phyloP scores from a whole-genome alignment of 2,113 vertebrate species.

The Ranitomeya imitator region DNA sequence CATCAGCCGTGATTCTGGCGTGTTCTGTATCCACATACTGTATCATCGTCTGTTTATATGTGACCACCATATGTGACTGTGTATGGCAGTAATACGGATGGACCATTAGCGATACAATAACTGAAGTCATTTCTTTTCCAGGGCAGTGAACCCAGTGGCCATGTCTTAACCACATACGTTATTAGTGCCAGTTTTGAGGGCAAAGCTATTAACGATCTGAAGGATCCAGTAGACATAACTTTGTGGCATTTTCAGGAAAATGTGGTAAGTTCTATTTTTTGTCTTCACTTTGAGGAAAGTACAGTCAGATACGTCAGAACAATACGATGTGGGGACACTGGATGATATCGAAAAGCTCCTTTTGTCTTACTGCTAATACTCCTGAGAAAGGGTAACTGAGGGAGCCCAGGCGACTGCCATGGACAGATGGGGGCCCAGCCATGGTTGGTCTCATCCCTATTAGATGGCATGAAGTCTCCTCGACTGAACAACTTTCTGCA shows the following conservation, averaged over 20 bases:
- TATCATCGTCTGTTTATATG: not conserved
- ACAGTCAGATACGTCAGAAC: not conserved
- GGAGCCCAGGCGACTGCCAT: not conserved
- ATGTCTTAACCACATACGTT: conserved; percentile 75
- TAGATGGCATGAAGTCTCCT: too few species aligned
- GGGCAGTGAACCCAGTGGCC: not conserved
- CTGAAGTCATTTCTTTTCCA: not conserved
- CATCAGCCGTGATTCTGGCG: too few species aligned
- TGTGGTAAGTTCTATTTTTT: conserved; percentile 66
- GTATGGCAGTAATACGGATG: not conserved
- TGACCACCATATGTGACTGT: not conserved
- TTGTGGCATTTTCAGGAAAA: conserved; percentile 72
- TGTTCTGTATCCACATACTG: too few species aligned
- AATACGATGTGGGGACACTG: too few species aligned
- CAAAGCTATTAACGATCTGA: conserved; percentile 70
- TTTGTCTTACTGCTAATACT: not conserved
- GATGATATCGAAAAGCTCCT: too few species aligned
- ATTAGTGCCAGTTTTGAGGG: conserved; percentile 84
- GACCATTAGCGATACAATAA: not conserved
- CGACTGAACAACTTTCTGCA: too few species aligned
- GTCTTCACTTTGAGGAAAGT: not conserved
- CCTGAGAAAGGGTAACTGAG: not conserved
- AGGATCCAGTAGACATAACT: conserved; percentile 75
- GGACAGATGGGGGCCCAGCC: too few species aligned
- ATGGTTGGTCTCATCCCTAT: too few species aligned